These are phyloP conservation scores for Steinernema scapterisci DNA, from an alignment of 2,888 invertebrate species.

Conservation along the genomic window DNA sequence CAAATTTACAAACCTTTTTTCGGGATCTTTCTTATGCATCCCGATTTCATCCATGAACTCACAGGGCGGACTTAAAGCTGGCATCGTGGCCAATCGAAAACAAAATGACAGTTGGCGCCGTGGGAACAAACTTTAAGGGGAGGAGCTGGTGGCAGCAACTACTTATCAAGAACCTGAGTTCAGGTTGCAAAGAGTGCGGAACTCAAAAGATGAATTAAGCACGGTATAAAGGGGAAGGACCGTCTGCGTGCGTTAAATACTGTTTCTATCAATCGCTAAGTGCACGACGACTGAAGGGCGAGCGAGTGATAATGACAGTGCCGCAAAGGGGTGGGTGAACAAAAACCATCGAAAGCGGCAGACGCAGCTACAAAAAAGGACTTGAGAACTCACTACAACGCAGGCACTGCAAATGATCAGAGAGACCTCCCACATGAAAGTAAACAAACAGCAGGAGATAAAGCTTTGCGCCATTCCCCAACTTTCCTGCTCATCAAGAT, in stretches of 20 bases:
- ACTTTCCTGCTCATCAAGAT: too few species aligned
- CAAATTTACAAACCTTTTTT: conserved; percentile 25
- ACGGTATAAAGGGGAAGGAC: not conserved
- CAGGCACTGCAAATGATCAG: not conserved
- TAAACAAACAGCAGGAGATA: too few species aligned
- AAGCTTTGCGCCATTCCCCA: too few species aligned
- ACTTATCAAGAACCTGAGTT: not conserved
- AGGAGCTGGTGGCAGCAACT: conserved; percentile 5
- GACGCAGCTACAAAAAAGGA: conserved; percentile 1
- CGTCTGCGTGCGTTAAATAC: conserved; percentile 18
- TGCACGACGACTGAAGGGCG: conserved; percentile 23
- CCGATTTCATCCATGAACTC: conserved; percentile 18
- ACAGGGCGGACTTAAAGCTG: not conserved
- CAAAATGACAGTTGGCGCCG: conserved; percentile 20
- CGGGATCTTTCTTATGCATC: conserved; percentile 30
- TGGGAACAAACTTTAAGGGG: conserved; percentile 11
- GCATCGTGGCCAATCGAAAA: conserved; percentile 8
- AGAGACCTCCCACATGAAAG: not conserved
- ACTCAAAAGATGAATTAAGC: conserved; percentile 10
- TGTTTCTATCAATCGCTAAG: conserved; percentile 32
- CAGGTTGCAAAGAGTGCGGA: not conserved
- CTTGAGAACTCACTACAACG: not conserved
- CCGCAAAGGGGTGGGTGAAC: conserved; percentile 19
- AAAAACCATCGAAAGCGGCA: conserved; percentile 9
- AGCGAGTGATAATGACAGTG: conserved; percentile 7